A percentile compares a stretch with the other conserved stretches of the same genome.
phyloP scores from a whole-genome alignment of 2,113 vertebrate genomes.

The Propithecus coquereli region DNA sequence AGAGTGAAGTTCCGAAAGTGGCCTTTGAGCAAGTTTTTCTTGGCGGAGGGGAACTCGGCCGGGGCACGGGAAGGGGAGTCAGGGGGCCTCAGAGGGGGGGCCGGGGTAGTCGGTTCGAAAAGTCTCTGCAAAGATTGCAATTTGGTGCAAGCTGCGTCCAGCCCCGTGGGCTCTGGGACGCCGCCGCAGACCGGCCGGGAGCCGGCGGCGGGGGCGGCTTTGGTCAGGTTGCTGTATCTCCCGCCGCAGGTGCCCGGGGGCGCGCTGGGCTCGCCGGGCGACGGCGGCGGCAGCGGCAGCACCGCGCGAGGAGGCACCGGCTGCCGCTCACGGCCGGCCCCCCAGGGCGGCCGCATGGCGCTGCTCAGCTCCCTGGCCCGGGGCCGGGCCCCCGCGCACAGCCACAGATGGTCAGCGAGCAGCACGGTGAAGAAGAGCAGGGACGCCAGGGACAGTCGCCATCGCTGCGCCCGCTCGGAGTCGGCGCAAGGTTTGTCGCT shows the following conservation, averaged over 20 bases:
- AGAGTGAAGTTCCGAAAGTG: constrained; percentile 90
- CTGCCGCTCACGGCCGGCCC: constrained; percentile 61
- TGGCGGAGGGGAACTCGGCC: constrained; percentile 79
- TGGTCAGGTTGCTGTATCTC: constrained; percentile 81
- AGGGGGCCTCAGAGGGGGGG: constrained; percentile 74
- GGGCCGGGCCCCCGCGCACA: constrained; percentile 85
- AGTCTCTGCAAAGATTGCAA: constrained; percentile 81
- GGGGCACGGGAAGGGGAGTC: constrained; percentile 70
- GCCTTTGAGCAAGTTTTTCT: constrained; percentile 85
- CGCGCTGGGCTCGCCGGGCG: constrained; percentile 40
- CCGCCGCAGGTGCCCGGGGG: constrained; percentile 76
- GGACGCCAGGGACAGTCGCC: constrained; percentile 87
- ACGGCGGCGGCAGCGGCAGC: constrained; percentile 52
- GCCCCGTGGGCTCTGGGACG: constrained; percentile 70
- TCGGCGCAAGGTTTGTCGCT: constrained; percentile 87
- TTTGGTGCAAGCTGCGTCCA: constrained; percentile 84
- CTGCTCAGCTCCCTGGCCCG: constrained; percentile 81
- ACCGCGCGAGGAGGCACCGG: constrained; percentile 60
- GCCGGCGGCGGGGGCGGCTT: constrained; percentile 73
- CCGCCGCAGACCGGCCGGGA: constrained; percentile 75
- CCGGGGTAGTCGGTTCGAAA: constrained; percentile 73
- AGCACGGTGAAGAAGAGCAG: constrained; percentile 87
- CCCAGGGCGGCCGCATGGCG: constrained; percentile 71
- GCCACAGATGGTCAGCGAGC: constrained; percentile 87
- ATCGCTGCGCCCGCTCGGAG: constrained; percentile 88